Evolutionary conservation across 2,888 invertebrate genomes (phyloP), one percentile per base, ranked within the genome.

Genomic region (Eupithecia exiguata): DNA sequence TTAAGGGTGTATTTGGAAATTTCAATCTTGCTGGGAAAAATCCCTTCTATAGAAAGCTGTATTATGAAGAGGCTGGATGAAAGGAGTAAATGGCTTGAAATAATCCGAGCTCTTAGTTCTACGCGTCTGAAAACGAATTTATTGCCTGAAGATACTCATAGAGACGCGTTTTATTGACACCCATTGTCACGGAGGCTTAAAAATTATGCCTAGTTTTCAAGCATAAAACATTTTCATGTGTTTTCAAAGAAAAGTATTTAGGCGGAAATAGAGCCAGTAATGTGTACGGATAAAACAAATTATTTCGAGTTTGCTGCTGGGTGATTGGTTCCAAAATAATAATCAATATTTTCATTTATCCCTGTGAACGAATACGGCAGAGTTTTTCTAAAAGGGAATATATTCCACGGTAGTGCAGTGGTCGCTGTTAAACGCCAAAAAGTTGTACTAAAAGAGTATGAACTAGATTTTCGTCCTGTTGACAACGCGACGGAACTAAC

Each of bases 21-120:
- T 91, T 89, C 89, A 89, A 89, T 90, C 85, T 87, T 88, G 85
- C 86, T 83, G 82, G 81, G 86, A 88, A 89, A 91, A 91, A 89
- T 89, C 88, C 89, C 86, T 89, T 92, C 89, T 88, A 89, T 86
- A 85, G 86, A 86, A 58, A 85, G 85, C 88, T 86, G 91, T 87
- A 89, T 93, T 92, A 92, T 91, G 88, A 90, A 91, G 90, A 91
- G 88, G 89, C 88, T 88, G 87, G 86, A 86, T 92, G 92, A 93
- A 93, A 93, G 91, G 92, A 90, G 91, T 92, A 92, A 93, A 93
- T 93, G 92, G 92, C 87, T 91, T 84, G 93, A 93, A 92, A 93
- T 94, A 94, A 94, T 94, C 93, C 90, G 88, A 86, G 89, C 92
- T 92, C 93, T 92, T 92, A 92, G 93, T 92, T 92, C 91, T 91